phyloP scores from a whole-genome alignment of 2,113 vertebrate genomes.

The Lepus americanus region DNA sequence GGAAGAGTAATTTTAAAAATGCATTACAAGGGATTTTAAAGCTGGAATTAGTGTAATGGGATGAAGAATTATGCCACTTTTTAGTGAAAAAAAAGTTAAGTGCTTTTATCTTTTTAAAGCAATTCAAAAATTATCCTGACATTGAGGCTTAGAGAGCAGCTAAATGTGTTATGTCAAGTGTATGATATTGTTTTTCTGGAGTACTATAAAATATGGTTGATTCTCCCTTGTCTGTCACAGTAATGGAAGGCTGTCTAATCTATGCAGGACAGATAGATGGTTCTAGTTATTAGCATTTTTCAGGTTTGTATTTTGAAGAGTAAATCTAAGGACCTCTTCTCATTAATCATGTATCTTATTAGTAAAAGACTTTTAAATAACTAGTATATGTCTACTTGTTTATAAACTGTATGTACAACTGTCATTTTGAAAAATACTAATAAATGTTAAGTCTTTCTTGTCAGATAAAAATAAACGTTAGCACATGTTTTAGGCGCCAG shows the following conservation, averaged over 20 bases:
- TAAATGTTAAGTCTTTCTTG: neutral
- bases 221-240: neutral
- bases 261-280: accelerated
- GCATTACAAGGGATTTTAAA: neutral
- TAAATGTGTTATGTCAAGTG: neutral
- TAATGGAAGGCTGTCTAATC: neutral
- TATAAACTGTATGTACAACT: neutral
- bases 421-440: neutral
- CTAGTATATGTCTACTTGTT: neutral
- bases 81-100: neutral
- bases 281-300: neutral
- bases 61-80: neutral
- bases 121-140: neutral
- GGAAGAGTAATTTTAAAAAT: neutral
- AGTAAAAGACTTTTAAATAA: neutral
- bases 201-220: neutral
- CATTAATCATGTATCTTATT: neutral
- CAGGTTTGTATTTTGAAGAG: neutral
- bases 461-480: conserved; percentile 1
- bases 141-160: neutral
- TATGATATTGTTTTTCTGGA: neutral
- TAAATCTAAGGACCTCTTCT: neutral
- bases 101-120: neutral
- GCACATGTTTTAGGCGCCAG: too few relatives aligned
- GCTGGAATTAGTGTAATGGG: neutral